phyloP scores from a whole-genome alignment of 2,797 vertebrate genomes.

The Ctenopoma multispine region DNA sequence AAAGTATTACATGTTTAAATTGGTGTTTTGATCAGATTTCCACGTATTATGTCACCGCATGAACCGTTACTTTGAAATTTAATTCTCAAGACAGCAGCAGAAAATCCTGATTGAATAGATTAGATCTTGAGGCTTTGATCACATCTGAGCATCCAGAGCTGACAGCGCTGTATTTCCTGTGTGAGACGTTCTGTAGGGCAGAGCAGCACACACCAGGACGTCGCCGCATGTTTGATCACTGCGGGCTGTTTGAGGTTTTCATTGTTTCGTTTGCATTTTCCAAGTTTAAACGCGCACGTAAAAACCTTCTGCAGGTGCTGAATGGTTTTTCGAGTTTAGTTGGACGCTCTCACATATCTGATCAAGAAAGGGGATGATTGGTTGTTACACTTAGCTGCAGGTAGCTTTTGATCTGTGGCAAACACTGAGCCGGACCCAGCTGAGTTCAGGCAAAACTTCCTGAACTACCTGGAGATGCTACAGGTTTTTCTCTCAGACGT shows the following conservation, averaged over 20 bases:
- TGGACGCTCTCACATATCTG: neutral
- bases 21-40: neutral
- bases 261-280: slow-evolving; percentile 20
- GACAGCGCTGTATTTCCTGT: neutral
- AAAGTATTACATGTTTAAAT: neutral
- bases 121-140: slow-evolving; percentile 16
- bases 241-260: slow-evolving; percentile 14
- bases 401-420: slow-evolving; percentile 50
- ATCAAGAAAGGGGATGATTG: slow-evolving; percentile 36
- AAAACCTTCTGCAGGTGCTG: neutral
- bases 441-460: neutral
- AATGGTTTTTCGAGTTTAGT: slow-evolving; percentile 11
- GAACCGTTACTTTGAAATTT: neutral
- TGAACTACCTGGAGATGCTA: slow-evolving; percentile 18
- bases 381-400: slow-evolving; percentile 27
- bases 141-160: neutral
- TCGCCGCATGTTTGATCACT: slow-evolving; percentile 20
- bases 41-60: too few species aligned
- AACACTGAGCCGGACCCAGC: slow-evolving; percentile 15
- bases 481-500: slow-evolving; percentile 5
- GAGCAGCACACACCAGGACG: neutral
- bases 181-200: neutral
- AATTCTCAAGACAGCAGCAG: neutral
- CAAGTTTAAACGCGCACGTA: neutral
- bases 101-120: slow-evolving; percentile 1